A percentile compares a stretch with the other conserved stretches of the same genome.
phyloP scores from a whole-genome alignment of 2,113 vertebrate genomes.

The Pterocles burchelli region DNA sequence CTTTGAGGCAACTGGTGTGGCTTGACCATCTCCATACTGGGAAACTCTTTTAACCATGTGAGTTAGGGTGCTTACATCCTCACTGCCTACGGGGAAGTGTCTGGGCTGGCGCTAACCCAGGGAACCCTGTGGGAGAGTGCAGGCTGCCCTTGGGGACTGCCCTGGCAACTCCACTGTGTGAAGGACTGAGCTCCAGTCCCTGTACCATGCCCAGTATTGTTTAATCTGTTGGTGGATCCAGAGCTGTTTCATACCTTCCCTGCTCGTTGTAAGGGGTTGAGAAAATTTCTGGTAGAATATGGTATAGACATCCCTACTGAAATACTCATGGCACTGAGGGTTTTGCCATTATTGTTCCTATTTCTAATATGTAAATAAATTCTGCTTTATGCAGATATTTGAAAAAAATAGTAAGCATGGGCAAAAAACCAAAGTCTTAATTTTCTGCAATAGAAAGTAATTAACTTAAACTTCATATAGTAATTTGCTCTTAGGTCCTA shows the following conservation, averaged over 20 bases:
- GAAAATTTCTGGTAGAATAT: background rate
- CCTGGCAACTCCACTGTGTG: background rate
- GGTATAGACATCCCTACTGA: background rate
- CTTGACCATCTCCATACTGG: background rate
- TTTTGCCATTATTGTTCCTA: background rate
- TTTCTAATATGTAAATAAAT: background rate
- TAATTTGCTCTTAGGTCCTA: background rate
- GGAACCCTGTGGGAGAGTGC: background rate
- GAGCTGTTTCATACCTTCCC: background rate
- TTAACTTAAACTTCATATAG: background rate
- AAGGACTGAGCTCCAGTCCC: background rate
- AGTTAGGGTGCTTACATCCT: background rate
- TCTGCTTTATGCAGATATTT: background rate
- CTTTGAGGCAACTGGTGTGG: background rate
- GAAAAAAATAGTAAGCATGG: background rate
- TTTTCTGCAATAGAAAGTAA: background rate
- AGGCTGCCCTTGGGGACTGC: background rate
- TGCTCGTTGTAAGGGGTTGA: background rate
- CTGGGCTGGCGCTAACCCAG: too few species aligned
- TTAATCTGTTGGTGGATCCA: background rate
- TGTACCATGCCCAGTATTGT: fast-evolving
- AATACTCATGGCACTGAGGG: background rate
- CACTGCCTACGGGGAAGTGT: background rate
- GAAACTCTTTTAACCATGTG: background rate
- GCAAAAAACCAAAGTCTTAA: background rate